phyloP scores from a whole-genome alignment of 1,140 invertebrate species.

The Pogonomyrmex barbatus region DNA sequence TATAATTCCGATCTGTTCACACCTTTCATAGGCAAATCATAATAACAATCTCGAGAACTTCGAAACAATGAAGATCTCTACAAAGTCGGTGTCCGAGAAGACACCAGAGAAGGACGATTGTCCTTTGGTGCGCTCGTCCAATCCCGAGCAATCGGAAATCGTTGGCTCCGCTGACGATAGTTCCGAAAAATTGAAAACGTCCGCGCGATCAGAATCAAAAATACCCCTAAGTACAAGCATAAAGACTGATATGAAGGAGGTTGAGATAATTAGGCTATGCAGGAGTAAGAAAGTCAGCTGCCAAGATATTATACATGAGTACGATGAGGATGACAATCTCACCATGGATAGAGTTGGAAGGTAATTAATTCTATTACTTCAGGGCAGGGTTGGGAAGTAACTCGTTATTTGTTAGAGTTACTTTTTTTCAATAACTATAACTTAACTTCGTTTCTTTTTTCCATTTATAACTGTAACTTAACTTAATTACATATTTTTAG shows the following conservation, averaged over 20 bases:
- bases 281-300: slow-evolving; percentile 78
- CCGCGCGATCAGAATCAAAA: slow-evolving; percentile 79
- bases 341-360: slow-evolving; percentile 82
- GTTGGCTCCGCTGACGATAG: slow-evolving; percentile 45
- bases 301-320: slow-evolving; percentile 79
- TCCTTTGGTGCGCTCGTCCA: slow-evolving; percentile 76
- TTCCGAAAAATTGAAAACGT: slow-evolving; percentile 63
- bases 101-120: slow-evolving; percentile 79
- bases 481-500: too few species aligned
- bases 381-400: too few species aligned
- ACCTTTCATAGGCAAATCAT: slow-evolving; percentile 75
- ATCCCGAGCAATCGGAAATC: slow-evolving; percentile 59
- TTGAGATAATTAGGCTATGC: slow-evolving; percentile 72
- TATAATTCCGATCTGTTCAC: slow-evolving; percentile 1
- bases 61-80: slow-evolving; percentile 84
- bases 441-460: too few species aligned
- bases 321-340: slow-evolving; percentile 80
- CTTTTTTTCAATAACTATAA: too few species aligned
- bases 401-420: too few species aligned
- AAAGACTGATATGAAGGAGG: slow-evolving; percentile 77
- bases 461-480: too few species aligned
- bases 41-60: slow-evolving; percentile 80
- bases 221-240: slow-evolving; percentile 76
- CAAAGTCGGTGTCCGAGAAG: slow-evolving; percentile 80
- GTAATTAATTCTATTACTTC: slow-evolving; percentile 63